Evolutionary conservation across 2,113 vertebrate species (phyloP).

Genomic region (Thalassarche chlororhynchos): DNA sequence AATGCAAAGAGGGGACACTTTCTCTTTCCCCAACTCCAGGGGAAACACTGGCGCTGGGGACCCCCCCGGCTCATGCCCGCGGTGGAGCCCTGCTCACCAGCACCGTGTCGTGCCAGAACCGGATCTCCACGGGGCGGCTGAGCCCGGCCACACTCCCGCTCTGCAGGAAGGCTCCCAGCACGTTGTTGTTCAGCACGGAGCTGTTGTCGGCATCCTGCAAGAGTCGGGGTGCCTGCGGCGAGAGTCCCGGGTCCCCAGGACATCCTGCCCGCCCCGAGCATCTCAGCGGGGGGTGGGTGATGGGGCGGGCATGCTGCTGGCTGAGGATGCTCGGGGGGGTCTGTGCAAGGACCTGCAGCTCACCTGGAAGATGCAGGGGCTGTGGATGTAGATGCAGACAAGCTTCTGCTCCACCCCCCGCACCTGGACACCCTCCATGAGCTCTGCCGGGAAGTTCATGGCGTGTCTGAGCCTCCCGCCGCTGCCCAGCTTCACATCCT

Average conservation of each 20-base stretch:
- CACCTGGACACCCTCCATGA: fast-evolving
- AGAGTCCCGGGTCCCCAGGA: background rate
- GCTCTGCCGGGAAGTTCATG: background rate
- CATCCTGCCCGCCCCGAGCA: fast-evolving
- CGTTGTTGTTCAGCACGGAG: background rate
- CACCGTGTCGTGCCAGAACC: background rate
- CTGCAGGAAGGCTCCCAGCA: background rate
- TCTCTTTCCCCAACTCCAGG: background rate
- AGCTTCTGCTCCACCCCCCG: background rate
- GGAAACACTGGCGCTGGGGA: background rate
- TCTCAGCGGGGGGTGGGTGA: background rate
- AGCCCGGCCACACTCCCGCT: fast-evolving
- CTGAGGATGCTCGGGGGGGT: background rate
- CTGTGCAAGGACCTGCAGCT: fast-evolving
- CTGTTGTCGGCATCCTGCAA: background rate
- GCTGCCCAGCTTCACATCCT: fast-evolving
- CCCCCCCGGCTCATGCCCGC: fast-evolving
- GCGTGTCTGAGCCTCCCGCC: fast-evolving
- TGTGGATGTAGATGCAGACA: background rate
- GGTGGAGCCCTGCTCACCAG: background rate
- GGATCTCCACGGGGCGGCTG: background rate
- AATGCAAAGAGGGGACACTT: background rate
- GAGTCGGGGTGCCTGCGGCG: background rate
- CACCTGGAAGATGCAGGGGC: background rate
- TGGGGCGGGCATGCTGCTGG: background rate